Evolutionary conservation across 30 jellyfish, hydroid and myxozoan genomes (phyloP).

Genomic region (Mastigias papua): DNA sequence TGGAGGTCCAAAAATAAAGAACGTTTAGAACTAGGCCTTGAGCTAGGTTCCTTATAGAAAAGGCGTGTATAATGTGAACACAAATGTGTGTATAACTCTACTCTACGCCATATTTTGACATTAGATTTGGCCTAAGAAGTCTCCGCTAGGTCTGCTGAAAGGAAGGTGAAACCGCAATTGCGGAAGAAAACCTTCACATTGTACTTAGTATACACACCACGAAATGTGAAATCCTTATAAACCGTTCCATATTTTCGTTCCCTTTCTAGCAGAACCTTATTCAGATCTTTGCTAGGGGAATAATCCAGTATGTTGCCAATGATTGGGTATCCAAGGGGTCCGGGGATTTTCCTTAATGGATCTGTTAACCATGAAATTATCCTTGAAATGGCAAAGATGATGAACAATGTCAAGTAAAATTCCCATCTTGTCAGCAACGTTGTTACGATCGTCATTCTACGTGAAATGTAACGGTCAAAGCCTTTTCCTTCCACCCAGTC

Average conservation of each 20-base stretch:
- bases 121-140: too few relatives aligned
- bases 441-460: slow-evolving; percentile 14
- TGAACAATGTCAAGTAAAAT: background rate
- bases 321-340: slow-evolving; percentile 49
- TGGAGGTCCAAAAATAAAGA: too few relatives aligned
- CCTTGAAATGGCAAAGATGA: slow-evolving; percentile 9
- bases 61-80: too few relatives aligned
- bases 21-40: too few relatives aligned
- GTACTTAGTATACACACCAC: too few relatives aligned
- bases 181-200: too few relatives aligned
- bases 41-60: too few relatives aligned
- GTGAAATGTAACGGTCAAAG: background rate
- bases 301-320: slow-evolving; percentile 54
- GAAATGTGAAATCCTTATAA: slow-evolving; percentile 17
- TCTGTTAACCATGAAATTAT: slow-evolving; percentile 35
- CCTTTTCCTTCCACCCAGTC: background rate
- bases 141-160: too few relatives aligned
- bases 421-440: slow-evolving; percentile 44
- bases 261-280: background rate
- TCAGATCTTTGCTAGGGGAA: slow-evolving; percentile 5
- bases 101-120: too few relatives aligned
- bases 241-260: slow-evolving; percentile 29
- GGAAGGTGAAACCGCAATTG: too few relatives aligned
- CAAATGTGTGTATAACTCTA: too few relatives aligned
- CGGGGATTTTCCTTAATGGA: slow-evolving; percentile 52